Percentiles rank a stretch among this genome's conserved stretches.
Evolutionary conservation across 2,888 invertebrate genomes (phyloP).

Genomic region (Branchipolynoe longqiensis): DNA sequence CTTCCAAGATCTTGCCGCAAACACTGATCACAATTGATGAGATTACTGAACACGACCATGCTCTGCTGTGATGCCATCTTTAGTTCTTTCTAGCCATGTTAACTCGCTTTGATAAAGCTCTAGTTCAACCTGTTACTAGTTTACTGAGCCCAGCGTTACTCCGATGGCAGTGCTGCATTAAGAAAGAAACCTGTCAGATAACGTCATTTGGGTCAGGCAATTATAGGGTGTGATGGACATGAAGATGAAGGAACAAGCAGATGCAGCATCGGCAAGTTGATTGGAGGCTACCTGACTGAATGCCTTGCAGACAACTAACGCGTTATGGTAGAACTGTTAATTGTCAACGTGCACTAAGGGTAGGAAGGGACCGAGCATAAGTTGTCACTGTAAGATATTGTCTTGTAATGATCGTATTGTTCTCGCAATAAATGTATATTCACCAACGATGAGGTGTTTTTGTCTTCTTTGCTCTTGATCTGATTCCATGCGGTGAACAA

Average conservation of each 20-base stretch:
- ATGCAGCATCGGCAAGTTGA: neutral
- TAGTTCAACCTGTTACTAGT: no score
- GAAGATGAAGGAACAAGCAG: neutral
- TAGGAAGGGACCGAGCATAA: constrained; percentile 51
- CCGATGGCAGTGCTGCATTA: neutral
- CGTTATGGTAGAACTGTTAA: constrained; percentile 26
- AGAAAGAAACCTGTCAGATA: neutral
- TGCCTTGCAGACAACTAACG: neutral
- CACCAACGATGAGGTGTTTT: constrained; percentile 1
- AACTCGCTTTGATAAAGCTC: neutral
- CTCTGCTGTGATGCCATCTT: neutral
- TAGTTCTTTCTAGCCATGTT: neutral
- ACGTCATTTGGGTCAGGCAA: no score
- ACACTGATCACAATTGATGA: no score
- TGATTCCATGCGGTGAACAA: neutral
- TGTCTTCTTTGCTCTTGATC: neutral
- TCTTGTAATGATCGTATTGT: constrained; percentile 52
- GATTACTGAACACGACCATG: constrained; percentile 1
- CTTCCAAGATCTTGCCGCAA: neutral
- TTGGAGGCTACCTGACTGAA: neutral
- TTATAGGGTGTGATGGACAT: no score
- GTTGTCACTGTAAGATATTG: constrained; percentile 51
- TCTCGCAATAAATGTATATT: constrained; percentile 57
- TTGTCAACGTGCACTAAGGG: constrained; percentile 17
- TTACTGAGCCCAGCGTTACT: neutral